A percentile compares a stretch with the other conserved stretches of the same genome.
phyloP scores from a whole-genome alignment of 2,113 vertebrate genomes.

The Scomber scombrus region DNA sequence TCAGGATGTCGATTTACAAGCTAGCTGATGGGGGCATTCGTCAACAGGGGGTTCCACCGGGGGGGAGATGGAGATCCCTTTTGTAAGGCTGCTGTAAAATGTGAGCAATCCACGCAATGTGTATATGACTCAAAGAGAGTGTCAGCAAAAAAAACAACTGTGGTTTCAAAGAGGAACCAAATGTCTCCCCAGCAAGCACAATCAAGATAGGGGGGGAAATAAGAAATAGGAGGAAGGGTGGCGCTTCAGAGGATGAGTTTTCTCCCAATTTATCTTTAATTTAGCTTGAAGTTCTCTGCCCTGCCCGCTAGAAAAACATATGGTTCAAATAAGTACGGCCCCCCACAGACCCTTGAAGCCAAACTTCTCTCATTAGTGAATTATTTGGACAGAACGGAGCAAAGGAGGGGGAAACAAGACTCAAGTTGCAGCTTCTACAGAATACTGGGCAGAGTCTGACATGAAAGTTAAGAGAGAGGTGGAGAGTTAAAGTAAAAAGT shows the following conservation, averaged over 20 bases:
- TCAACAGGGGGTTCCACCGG: conserved; percentile 25
- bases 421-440: conserved; percentile 31
- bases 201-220: conserved; percentile 21
- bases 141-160: background rate
- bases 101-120: conserved; percentile 41
- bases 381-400: conserved; percentile 63
- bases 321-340: conserved; percentile 79
- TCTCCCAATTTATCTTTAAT: conserved; percentile 69
- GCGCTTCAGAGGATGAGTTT: conserved; percentile 43
- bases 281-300: conserved; percentile 57
- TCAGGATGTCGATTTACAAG: conserved; percentile 44
- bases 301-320: conserved; percentile 74
- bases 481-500: background rate
- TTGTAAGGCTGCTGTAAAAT: conserved; percentile 18
- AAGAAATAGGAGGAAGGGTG: conserved; percentile 54
- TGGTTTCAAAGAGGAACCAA: background rate
- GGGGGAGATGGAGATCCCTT: background rate
- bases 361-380: conserved; percentile 73
- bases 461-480: conserved; percentile 15
- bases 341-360: conserved; percentile 70
- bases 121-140: conserved; percentile 43
- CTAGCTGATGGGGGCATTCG: conserved; percentile 12
- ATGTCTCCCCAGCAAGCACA: conserved; percentile 10
- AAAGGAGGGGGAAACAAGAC: conserved; percentile 39
- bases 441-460: conserved; percentile 32